Evolutionary conservation across 2,113 vertebrate genomes (phyloP).

Genomic region (Gulo gulo): DNA sequence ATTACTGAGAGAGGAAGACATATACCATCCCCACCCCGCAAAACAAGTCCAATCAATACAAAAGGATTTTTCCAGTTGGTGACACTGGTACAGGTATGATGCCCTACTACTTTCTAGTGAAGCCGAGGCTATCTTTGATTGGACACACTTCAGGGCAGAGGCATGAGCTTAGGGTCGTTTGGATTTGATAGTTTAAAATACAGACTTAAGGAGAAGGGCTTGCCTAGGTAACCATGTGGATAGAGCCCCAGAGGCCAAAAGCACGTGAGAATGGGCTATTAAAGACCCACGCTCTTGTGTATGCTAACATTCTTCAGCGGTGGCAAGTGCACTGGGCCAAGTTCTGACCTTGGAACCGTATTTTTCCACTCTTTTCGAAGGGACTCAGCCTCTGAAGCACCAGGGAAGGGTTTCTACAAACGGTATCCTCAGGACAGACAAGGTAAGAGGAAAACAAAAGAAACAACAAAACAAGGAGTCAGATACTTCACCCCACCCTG

Average conservation of each 20-base stretch:
- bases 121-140: neutral
- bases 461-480: neutral
- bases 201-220: neutral
- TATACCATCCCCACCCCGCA: neutral
- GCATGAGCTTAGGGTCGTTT: neutral
- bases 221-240: neutral
- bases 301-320: neutral
- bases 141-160: neutral
- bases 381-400: neutral
- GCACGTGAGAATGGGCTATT: neutral
- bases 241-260: neutral
- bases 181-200: neutral
- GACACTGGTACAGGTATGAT: neutral
- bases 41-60: neutral
- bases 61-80: neutral
- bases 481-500: neutral
- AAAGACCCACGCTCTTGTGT: neutral
- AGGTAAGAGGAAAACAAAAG: neutral
- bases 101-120: neutral
- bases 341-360: neutral
- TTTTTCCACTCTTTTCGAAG: neutral
- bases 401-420: neutral
- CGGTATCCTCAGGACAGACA: neutral
- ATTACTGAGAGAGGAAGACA: neutral
- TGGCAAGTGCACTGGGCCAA: neutral